These are phyloP conservation scores for Melanaphis sacchari DNA, from an alignment of 1,140 invertebrate species.

Conservation along the genomic window DNA sequence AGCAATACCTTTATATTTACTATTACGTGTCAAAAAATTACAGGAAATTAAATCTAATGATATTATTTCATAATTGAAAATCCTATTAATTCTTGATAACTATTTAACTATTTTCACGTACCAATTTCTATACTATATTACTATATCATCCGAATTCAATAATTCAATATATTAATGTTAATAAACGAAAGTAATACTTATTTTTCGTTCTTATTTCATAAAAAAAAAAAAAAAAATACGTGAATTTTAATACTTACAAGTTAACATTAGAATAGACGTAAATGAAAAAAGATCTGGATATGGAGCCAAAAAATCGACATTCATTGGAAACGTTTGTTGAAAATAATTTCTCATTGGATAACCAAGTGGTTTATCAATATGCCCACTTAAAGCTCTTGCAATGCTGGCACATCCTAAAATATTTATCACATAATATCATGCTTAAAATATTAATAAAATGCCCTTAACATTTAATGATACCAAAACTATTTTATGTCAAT, in stretches of 20 bases:
- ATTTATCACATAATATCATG: not conserved
- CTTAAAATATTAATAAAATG: not conserved
- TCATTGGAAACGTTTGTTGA: slow-evolving; percentile 67
- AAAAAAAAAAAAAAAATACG: not conserved
- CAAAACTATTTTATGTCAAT: not conserved
- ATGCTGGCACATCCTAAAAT: slow-evolving; percentile 74
- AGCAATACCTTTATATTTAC: not conserved
- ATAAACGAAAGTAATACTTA: too few species aligned
- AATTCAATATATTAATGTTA: not conserved
- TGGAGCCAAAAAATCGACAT: slow-evolving; percentile 68
- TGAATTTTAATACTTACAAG: slow-evolving; percentile 64
- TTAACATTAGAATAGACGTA: slow-evolving; percentile 68
- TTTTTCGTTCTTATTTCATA: not conserved
- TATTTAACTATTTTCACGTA: not conserved
- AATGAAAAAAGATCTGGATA: slow-evolving; percentile 77
- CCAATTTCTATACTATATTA: not conserved
- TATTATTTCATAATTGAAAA: not conserved
- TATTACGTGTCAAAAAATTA: not conserved
- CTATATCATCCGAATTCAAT: not conserved
- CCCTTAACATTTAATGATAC: not conserved
- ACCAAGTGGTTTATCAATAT: slow-evolving; percentile 73
- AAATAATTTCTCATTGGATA: slow-evolving; percentile 71
- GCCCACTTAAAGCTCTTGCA: slow-evolving; percentile 76
- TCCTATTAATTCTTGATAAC: not conserved
- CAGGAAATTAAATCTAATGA: not conserved